phyloP scores from a whole-genome alignment of 2,113 vertebrate species.

The Baryphthengus martii region DNA sequence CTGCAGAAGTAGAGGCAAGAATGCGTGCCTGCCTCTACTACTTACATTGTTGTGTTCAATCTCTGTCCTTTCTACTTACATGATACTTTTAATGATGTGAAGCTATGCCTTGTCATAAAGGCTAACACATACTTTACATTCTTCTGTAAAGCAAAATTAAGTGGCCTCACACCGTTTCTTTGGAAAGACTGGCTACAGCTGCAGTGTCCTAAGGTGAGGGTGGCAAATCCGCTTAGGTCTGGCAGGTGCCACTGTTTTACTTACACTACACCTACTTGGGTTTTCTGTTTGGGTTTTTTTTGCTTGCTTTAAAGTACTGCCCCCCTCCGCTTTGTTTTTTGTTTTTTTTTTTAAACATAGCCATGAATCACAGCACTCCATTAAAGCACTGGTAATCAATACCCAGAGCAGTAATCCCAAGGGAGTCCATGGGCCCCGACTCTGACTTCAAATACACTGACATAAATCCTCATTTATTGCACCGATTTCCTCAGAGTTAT shows the following conservation, averaged over 20 bases:
- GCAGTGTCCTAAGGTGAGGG: not conserved
- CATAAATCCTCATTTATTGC: not conserved
- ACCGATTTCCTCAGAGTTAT: not conserved
- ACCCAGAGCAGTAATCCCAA: not conserved
- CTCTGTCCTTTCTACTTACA: not conserved
- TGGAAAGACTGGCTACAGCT: not conserved
- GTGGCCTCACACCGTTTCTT: not conserved
- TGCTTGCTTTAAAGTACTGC: no score
- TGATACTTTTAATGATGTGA: not conserved
- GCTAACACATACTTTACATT: not conserved
- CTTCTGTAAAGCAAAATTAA: not conserved
- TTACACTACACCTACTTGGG: not conserved
- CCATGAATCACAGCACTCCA: not conserved
- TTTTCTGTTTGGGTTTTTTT: no score
- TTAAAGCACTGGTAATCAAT: not conserved
- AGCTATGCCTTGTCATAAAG: not conserved
- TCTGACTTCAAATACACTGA: not conserved
- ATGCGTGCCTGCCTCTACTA: not conserved
- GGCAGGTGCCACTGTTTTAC: not conserved
- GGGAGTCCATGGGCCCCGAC: not conserved
- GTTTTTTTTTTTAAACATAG: not conserved
- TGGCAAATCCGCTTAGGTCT: not conserved
- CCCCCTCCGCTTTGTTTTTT: fast-evolving
- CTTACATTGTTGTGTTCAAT: not conserved
- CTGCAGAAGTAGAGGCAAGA: not conserved